Percentiles rank a stretch among this genome's conserved stretches.
These are phyloP conservation scores for Dipodomys stephensi DNA, from an alignment of 2,113 vertebrate species.

Conservation along the genomic window DNA sequence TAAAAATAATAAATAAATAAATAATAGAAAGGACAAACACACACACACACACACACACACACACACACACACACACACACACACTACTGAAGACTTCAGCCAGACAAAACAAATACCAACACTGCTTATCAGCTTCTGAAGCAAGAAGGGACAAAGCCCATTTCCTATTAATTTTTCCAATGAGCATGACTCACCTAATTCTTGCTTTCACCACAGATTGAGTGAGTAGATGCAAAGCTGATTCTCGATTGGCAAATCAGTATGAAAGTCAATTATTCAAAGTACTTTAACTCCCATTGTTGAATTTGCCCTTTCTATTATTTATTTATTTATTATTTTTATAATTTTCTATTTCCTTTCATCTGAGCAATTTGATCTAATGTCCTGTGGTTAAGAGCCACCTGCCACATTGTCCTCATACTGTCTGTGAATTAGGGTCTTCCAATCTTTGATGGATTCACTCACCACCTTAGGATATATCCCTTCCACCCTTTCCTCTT, in stretches of 20 bases:
- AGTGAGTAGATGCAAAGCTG: background rate
- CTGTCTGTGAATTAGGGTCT: background rate
- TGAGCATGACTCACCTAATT: background rate
- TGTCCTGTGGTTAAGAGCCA: background rate
- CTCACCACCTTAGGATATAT: background rate
- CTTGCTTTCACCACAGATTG: slow-evolving; percentile 18
- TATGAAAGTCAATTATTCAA: slow-evolving; percentile 31
- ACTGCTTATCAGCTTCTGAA: too few species aligned
- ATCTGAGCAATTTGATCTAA: background rate
- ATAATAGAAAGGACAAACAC: too few species aligned
- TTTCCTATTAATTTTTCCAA: slow-evolving; percentile 3
- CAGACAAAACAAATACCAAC: too few species aligned
- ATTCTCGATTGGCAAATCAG: background rate
- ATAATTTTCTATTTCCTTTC: background rate
- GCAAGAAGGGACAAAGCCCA: too few species aligned
- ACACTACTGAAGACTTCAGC: too few species aligned
- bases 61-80: too few species aligned
- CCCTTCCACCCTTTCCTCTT: background rate
- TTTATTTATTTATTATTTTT: background rate
- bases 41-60: too few species aligned
- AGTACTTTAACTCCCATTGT: background rate
- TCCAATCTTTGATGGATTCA: background rate
- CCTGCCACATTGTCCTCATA: background rate
- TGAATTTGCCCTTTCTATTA: background rate
- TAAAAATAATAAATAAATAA: too few species aligned